phyloP scores from a whole-genome alignment of 2,113 vertebrate species.

The Carassius gibelio region DNA sequence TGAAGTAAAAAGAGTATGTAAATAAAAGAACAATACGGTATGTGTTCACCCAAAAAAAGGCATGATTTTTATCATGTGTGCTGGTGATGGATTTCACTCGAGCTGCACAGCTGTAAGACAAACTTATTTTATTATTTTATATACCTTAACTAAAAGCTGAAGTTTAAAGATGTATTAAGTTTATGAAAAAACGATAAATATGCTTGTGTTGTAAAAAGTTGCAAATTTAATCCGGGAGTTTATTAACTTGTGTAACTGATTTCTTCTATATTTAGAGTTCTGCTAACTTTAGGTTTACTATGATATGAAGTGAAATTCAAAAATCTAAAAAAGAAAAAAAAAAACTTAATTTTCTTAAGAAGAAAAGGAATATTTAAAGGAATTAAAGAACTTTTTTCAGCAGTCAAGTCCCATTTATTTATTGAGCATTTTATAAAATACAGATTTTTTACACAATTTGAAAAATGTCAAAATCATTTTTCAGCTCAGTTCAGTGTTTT shows the following conservation, averaged over 20 bases:
- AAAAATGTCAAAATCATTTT: too few relatives aligned
- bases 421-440: background rate
- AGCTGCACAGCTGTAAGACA: conserved; percentile 71
- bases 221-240: too few relatives aligned
- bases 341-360: background rate
- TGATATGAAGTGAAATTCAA: background rate
- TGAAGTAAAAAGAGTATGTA: background rate
- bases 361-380: background rate
- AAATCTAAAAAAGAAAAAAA: background rate
- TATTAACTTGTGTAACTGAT: background rate
- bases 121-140: background rate
- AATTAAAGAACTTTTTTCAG: background rate
- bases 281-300: background rate
- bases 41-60: background rate
- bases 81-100: conserved; percentile 78
- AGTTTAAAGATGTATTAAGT: too few relatives aligned
- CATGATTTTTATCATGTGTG: conserved; percentile 21
- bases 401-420: background rate
- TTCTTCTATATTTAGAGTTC: background rate
- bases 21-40: background rate
- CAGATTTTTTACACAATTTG: background rate
- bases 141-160: too few relatives aligned
- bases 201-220: too few relatives aligned
- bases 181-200: background rate
- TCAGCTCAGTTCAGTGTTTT: background rate